Base-by-base conservation (phyloP, 2,888 invertebrate genomes). In the Xylota sylvarum region DNA sequence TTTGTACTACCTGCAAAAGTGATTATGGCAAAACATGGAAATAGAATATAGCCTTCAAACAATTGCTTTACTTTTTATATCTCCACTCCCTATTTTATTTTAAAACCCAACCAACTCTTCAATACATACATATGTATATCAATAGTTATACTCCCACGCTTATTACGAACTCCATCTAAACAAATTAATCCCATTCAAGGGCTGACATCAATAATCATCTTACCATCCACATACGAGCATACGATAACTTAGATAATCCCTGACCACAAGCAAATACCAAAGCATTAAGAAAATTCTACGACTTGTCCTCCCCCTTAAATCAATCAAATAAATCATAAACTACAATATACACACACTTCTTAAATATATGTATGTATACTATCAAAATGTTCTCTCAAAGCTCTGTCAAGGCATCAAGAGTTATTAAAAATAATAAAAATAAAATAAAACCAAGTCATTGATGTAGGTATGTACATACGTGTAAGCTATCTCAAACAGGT, bases 161-260 rank as follows among this genome's bases (percentile, higher is more conserved):
- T 43, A 19, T 64, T 65, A 35, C 6, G 6, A n/a, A 7, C 35
- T 17, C 23, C 50, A 65, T 56, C 46, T 17, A 48, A 46, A 56
- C 32, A 35, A 30, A 76, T 48, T 48, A 58, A 72, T 72, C 23
- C 35, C 35, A 23, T 37, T n/a, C 58, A 72, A 72, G 60, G 72
- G 72, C 60, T 12, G 19, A 37, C 56, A 35, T 17, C 46, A 48
- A 27, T 65, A 65, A 65, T 65, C 55, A 32, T 9, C 46, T 76
- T 46, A 56, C 55, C 23, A 56, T 50, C 35, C 35, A 46, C n/a
- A n/a, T n/a, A n/a, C n/a, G n/a, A n/a, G n/a, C n/a, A n/a, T n/a
- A n/a, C n/a, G n/a, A n/a, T 46, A 65, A 46, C 37, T 65, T 56
- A 65, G 56, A 55, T 76, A 76, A 76, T 76, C 65, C 35, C 56